Base-by-base conservation (phyloP, 2,797 vertebrate genomes). In the Alexandromys oeconomus region DNA sequence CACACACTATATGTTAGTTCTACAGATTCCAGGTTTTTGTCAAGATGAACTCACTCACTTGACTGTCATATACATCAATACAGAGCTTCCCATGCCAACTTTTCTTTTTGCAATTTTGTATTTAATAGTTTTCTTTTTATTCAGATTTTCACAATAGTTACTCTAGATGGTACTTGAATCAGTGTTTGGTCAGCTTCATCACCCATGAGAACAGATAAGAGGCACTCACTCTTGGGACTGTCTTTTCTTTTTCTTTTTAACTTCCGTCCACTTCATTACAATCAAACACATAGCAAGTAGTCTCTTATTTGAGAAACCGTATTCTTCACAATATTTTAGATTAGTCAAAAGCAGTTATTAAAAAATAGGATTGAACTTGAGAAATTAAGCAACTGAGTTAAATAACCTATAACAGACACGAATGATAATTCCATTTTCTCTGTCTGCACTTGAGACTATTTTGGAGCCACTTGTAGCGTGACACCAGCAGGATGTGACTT, bases 141-240 rank as follows among this genome's bases (percentile, higher is more conserved):
- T 1, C 6, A 82, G 71, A 93, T 31, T 74, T 57, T 73, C 51
- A 12, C 13, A 71, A 61, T 0, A 67, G 6, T 27, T 12, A 51
- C 2, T 17, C 43, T n/a, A 17, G 8, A 57, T 11, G 92, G 31
- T 31, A 51, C 34, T 71, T 23, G 46, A 14, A 48, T 27, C 63
- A 82, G 65, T 31, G 12, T 65, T 69, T 74, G 27, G 8, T 92
- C 40, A 63, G 1, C 37, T 6, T 59, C 21, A n/a, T 27, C 27
- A 87, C 46, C 40, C 37, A 0, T 1, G 29, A 59, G 17, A 43
- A 59, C 2, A n/a, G 87, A 15, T 34, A 80, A n/a, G 61, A 14
- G 96, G 54, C 54, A 48, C 46, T 7, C 21, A 59, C 92, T 96
- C 61, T 65, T 85, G 40, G 46, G 65, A 13, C 74, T 96, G 96